These are phyloP conservation scores for Busseola fusca DNA, from an alignment of 2,888 invertebrate species.

Conservation along the genomic window DNA sequence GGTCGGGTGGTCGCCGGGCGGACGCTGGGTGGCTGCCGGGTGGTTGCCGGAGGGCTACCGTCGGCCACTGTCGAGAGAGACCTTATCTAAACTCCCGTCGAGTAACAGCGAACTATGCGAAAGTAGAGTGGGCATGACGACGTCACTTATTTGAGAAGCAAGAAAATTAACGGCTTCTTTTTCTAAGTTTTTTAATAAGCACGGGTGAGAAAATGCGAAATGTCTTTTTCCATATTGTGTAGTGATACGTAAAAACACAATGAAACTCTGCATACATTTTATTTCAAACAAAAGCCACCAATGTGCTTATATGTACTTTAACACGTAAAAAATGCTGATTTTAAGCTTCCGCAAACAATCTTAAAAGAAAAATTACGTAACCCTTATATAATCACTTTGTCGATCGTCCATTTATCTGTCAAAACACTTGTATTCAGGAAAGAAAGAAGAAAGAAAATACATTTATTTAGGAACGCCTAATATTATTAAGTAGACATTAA, in stretches of 20 bases:
- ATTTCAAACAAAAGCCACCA: background rate
- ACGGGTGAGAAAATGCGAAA: background rate
- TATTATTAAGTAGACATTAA: too few species aligned
- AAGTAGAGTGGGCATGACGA: background rate
- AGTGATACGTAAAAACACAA: background rate
- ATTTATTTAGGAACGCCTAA: too few species aligned
- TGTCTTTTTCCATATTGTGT: too few species aligned
- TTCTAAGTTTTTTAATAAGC: background rate
- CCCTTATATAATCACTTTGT: too few species aligned
- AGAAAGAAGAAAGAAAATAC: too few species aligned
- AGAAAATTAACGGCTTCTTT: background rate
- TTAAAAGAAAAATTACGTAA: background rate
- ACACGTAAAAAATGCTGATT: background rate
- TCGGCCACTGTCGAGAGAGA: constrained; percentile 60
- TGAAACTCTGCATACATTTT: background rate
- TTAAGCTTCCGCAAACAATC: too few species aligned
- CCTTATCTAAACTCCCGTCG: constrained; percentile 62
- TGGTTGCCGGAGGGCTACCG: constrained; percentile 52
- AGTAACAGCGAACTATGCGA: constrained; percentile 22
- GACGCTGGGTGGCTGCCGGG: constrained; percentile 18
- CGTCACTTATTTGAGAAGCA: background rate
- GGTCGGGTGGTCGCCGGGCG: constrained; percentile 17
- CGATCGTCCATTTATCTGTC: too few species aligned
- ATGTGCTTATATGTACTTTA: too few species aligned
- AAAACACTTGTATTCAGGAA: too few species aligned